Percentiles rank a stretch among this genome's conserved stretches.
Conservation (phyloP, 2,888 invertebrate genomes). For the Candidula unifasciata region DNA sequence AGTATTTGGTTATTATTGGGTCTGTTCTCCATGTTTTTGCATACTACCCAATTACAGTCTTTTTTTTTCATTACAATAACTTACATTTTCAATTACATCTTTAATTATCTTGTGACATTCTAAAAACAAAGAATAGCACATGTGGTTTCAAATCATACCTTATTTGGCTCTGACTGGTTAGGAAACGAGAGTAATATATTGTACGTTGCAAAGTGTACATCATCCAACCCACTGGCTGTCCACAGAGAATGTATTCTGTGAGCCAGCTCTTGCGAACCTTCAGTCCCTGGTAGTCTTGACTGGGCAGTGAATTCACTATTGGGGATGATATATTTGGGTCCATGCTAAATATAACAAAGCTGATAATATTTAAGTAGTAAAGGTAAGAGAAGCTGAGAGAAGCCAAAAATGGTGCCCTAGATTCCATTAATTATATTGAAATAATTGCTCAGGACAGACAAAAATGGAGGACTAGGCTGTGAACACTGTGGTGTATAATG, state of each 20-base stretch:
- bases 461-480: too few relatives aligned
- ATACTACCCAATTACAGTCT: too few relatives aligned
- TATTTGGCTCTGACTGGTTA: slow-evolving; percentile 57
- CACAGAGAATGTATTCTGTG: slow-evolving; percentile 59
- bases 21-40: too few relatives aligned
- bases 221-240: slow-evolving; percentile 60
- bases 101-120: too few relatives aligned
- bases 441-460: too few relatives aligned
- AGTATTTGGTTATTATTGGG: too few relatives aligned
- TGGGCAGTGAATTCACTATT: slow-evolving; percentile 58
- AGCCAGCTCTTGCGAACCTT: slow-evolving; percentile 59
- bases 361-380: too few relatives aligned
- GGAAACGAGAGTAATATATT: slow-evolving; percentile 71
- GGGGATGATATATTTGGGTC: background rate
- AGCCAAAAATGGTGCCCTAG: too few relatives aligned
- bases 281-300: slow-evolving; percentile 67
- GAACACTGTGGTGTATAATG: too few relatives aligned
- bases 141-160: slow-evolving; percentile 53
- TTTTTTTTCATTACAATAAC: background rate
- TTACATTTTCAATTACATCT: background rate
- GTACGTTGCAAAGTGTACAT: slow-evolving; percentile 63
- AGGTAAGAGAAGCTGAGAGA: too few relatives aligned
- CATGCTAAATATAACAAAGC: background rate
- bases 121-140: background rate
- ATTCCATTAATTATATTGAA: too few relatives aligned